Base-by-base conservation (phyloP, 2,888 invertebrate genomes). In the Philonicus albiceps region DNA sequence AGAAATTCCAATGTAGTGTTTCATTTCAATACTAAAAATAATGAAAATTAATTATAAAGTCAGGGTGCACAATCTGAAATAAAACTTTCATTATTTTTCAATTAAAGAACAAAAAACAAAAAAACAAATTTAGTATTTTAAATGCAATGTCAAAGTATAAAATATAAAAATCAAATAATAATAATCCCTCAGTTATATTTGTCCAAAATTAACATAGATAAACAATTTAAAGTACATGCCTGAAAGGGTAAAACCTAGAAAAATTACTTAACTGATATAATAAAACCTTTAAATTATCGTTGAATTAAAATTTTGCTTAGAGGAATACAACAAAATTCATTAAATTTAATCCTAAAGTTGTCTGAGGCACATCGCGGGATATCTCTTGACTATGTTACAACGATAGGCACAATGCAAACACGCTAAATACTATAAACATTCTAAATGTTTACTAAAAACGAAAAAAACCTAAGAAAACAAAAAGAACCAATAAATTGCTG, bases 361-460 rank as follows among this genome's bases (percentile, higher is more conserved):
- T 49, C 40, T 78, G 78, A 76, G 49, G 78, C 78, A 78, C 27
- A 43, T 78, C 49, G 30, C 40, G 22, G 27, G 16, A 78, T 78
- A 78, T 49, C 27, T 43, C 49, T 49, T 78, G 78, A 49, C 49
- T 78, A 53, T 43, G 49, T 78, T 49, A 78, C 78, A 78, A 76
- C 6, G 22, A 49, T 78, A 78, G 43, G 78, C 78, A 78, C 78
- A 78, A 78, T 78, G 40, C 43, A 78, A 78, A 78, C 78, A 78
- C 64, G 22, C 78, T 78, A 78, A 78, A 78, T 30, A 22, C 78
- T 78, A 78, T 78, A 78, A 78, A 78, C 78, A 78, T 78, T 78
- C 37, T 27, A 78, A 78, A 78, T 78, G 78, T 78, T 78, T 78
- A 78, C 78, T 78, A 78, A 49, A 40, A 49, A 43, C 13, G 16